These are phyloP conservation scores for Strigamia transsilvanica DNA, from an alignment of 2,888 invertebrate species.

Conservation along the genomic window DNA sequence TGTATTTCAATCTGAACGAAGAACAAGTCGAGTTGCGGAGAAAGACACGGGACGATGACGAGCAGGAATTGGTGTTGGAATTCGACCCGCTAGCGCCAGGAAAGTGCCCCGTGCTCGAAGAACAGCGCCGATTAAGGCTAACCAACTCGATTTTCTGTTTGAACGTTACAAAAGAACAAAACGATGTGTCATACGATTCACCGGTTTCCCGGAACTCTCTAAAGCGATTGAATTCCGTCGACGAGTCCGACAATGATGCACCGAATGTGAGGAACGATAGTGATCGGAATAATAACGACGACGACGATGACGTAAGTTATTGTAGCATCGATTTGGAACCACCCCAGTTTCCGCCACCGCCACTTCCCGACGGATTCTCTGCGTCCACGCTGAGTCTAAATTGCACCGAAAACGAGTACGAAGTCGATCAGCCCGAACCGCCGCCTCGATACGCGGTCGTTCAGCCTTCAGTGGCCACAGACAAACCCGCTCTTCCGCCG, in stretches of 20 bases:
- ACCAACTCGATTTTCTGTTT: conserved; percentile 40
- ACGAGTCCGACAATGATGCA: neutral
- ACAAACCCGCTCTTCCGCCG: conserved; percentile 37
- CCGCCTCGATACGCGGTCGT: neutral
- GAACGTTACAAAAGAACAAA: neutral
- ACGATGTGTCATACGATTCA: neutral
- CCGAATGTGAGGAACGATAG: conserved; percentile 16
- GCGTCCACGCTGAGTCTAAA: conserved; percentile 11
- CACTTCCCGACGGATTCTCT: conserved; percentile 51
- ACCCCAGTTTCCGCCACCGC: conserved; percentile 51
- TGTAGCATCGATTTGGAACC: conserved; percentile 48
- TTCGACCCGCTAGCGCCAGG: conserved; percentile 51
- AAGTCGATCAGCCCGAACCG: neutral
- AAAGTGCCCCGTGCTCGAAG: neutral
- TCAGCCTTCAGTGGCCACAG: neutral
- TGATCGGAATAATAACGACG: neutral
- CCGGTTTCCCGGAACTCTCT: neutral
- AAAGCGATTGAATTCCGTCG: neutral
- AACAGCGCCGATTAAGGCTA: neutral
- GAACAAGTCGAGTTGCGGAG: conserved; percentile 1
- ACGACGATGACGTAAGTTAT: neutral
- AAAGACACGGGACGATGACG: neutral
- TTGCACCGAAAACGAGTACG: neutral
- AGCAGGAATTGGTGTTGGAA: conserved; percentile 37
- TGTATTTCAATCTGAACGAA: conserved; percentile 13